Evolutionary conservation across 2,888 invertebrate species (phyloP), one percentile per base, ranked within the genome.

Genomic region (Cosmopolites sordidus): DNA sequence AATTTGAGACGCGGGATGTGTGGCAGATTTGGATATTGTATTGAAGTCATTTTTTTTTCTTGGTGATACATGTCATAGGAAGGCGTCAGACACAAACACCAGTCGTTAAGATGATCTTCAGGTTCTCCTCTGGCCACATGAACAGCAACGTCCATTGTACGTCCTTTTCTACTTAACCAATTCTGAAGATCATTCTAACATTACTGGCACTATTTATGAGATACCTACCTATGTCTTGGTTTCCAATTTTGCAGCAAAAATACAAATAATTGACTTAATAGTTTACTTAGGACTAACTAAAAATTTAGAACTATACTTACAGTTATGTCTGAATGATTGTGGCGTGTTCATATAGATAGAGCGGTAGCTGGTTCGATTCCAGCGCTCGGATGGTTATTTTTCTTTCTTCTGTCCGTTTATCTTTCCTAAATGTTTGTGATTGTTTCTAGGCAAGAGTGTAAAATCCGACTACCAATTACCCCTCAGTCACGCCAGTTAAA

Each of bases 11-110:
- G n/a, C n/a, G n/a, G n/a, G n/a, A n/a, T n/a, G n/a, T n/a, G n/a
- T n/a, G n/a, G n/a, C n/a, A 43, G 16, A 43, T 43, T 43, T 43
- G 43, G 22, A 43, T 43, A 43, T 14, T 43, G 43, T 43, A 43
- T 43, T 16, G 43, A 8, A 12, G 29, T 16, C 27, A 22, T 43
- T 43, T 43, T 18, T 30, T 43, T 1, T 5, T n/a, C n/a, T n/a
- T n/a, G n/a, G n/a, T n/a, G n/a, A n/a, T n/a, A n/a, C n/a, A n/a
- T n/a, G n/a, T 43, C 9, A n/a, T 6, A 41, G 18, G 37, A 2
- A 37, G 11, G 37, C 37, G 37, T 37, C 37, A 37, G 9, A 14
- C 41, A 41, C 14, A 41, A 41, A 41, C 16, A 41, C 11, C 16
- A 41, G 16, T 41, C 41, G 5, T 3, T 41, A 15, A 41, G 3